phyloP scores from a whole-genome alignment of 1,140 invertebrate genomes.

The Pseudomyrmex sp. region DNA sequence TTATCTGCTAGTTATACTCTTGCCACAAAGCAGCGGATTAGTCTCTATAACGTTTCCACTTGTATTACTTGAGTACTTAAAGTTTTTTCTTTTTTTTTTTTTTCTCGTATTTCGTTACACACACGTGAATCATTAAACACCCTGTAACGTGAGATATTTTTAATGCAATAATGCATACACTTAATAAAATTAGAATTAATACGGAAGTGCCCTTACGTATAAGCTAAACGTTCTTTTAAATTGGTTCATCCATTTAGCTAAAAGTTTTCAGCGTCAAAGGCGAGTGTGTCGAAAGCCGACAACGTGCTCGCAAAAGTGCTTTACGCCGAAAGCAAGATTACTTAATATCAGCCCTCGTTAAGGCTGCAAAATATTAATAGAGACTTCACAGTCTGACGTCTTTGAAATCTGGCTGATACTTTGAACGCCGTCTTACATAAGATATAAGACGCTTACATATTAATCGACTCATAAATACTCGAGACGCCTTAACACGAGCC shows the following conservation, averaged over 20 bases:
- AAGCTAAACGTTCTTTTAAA: conserved; percentile 50
- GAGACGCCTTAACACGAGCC: conserved; percentile 21
- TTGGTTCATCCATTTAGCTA: conserved; percentile 53
- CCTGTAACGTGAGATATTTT: not conserved
- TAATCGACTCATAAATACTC: conserved; percentile 56
- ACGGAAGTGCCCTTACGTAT: conserved; percentile 8
- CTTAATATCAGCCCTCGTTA: conserved; percentile 49
- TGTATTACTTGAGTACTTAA: too few relatives aligned
- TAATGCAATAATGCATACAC: conserved; percentile 18
- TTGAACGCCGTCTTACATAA: conserved; percentile 58
- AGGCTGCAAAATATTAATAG: conserved; percentile 46
- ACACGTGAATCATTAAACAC: not conserved
- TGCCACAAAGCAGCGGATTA: too few relatives aligned
- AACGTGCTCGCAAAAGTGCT: conserved; percentile 42
- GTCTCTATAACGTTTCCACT: too few relatives aligned
- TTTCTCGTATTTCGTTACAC: not conserved
- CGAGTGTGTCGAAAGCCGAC: conserved; percentile 48
- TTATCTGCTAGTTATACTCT: too few relatives aligned
- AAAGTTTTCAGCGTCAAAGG: conserved; percentile 56
- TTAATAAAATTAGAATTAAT: conserved; percentile 13
- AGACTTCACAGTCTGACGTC: conserved; percentile 36
- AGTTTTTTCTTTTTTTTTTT: too few relatives aligned
- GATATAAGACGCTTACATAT: conserved; percentile 53
- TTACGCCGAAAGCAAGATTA: conserved; percentile 48
- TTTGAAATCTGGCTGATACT: conserved; percentile 63